Percentiles rank a stretch among this genome's conserved stretches.
phyloP scores from a whole-genome alignment of 1,140 invertebrate species.

The Andricus grossulariae region DNA sequence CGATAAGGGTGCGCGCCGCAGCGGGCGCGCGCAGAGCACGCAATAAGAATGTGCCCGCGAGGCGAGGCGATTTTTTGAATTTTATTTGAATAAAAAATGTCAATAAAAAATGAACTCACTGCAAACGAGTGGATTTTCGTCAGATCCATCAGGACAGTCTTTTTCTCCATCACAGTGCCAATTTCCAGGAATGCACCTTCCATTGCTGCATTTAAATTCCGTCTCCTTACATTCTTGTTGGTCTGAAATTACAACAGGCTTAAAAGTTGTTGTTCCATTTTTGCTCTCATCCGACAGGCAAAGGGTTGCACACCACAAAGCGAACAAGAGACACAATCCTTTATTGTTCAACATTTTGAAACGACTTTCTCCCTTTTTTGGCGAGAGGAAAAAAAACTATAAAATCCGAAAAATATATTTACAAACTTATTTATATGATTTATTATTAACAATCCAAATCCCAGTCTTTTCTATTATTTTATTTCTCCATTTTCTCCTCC shows the following conservation, averaged over 20 bases:
- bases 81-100: background rate
- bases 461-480: too few relatives aligned
- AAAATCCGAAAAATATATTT: background rate
- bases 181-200: conserved; percentile 85
- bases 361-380: background rate
- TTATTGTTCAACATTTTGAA: conserved; percentile 25
- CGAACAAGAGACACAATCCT: conserved; percentile 43
- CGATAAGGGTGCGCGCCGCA: too few relatives aligned
- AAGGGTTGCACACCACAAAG: conserved; percentile 44
- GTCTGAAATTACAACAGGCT: conserved; percentile 74
- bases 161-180: conserved; percentile 87
- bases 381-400: background rate
- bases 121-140: conserved; percentile 82
- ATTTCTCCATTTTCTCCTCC: too few relatives aligned
- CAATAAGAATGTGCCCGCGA: too few relatives aligned
- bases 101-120: conserved; percentile 78
- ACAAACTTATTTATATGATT: conserved; percentile 3
- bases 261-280: conserved; percentile 24
- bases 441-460: conserved; percentile 8
- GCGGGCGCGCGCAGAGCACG: too few relatives aligned
- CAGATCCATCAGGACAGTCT: conserved; percentile 85
- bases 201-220: conserved; percentile 84
- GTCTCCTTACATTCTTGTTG: conserved; percentile 79
- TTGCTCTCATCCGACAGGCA: conserved; percentile 40
- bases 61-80: background rate